A percentile compares a stretch with the other conserved stretches of the same genome.
Conservation (phyloP, 2,797 vertebrate species). For the Apodemus agrarius region DNA sequence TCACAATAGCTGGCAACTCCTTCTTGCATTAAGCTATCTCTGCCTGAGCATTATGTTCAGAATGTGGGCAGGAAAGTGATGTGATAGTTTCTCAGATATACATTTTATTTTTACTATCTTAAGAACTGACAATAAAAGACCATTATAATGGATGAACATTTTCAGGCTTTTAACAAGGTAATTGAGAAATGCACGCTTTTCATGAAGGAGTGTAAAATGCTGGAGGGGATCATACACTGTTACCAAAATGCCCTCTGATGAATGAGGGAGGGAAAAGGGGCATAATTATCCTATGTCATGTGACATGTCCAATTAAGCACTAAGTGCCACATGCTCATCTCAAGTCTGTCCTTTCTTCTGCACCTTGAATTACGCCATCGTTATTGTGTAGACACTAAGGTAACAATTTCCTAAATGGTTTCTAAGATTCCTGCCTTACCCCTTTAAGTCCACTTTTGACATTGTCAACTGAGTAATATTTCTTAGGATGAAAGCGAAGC, state of each 20-base stretch:
- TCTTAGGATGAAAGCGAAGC: conserved; percentile 49
- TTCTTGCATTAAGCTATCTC: conserved; percentile 3
- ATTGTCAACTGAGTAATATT: conserved; percentile 54
- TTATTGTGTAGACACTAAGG: conserved; percentile 48
- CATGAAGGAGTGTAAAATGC: conserved; percentile 50
- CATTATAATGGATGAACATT: conserved; percentile 59
- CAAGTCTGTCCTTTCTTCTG: background rate
- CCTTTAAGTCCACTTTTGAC: conserved; percentile 66
- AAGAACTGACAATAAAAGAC: conserved; percentile 53
- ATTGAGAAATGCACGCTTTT: conserved; percentile 52
- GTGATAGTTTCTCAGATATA: conserved; percentile 45
- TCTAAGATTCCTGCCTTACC: conserved; percentile 50
- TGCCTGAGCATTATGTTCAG: background rate
- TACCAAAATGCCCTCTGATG: conserved; percentile 64
- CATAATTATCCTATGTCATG: conserved; percentile 59
- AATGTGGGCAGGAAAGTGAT: conserved; percentile 8
- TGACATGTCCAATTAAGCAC: conserved; percentile 61
- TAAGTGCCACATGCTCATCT: conserved; percentile 54
- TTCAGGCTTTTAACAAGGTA: conserved; percentile 68
- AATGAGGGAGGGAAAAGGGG: conserved; percentile 29
- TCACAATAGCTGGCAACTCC: background rate
- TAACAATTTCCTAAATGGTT: conserved; percentile 78
- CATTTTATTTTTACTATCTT: conserved; percentile 61
- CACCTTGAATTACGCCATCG: conserved; percentile 52
- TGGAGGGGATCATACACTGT: background rate